A percentile compares a stretch with the other conserved stretches of the same genome.
Evolutionary conservation across 2,113 vertebrate species (phyloP).

Genomic region (Pantherophis guttatus): DNA sequence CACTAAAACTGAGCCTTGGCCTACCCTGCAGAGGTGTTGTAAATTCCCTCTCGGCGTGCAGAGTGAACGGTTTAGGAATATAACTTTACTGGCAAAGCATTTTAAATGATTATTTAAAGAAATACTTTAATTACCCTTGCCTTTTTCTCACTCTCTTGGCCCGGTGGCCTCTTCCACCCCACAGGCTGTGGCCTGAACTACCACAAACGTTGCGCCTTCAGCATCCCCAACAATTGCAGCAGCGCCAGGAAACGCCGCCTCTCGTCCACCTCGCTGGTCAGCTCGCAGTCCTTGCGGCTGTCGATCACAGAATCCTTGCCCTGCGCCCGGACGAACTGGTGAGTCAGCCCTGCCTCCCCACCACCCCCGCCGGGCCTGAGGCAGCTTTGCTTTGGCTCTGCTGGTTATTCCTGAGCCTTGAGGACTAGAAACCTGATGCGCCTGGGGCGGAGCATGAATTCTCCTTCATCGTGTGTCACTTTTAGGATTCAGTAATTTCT

Average conservation of each 20-base stretch:
- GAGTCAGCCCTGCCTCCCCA: neutral
- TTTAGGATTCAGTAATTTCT: neutral
- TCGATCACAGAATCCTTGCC: conserved; percentile 75
- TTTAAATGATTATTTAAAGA: neutral
- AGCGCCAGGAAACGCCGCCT: conserved; percentile 84
- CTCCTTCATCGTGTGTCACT: neutral
- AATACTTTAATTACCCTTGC: neutral
- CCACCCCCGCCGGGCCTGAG: fast-evolving
- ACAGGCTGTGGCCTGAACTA: conserved; percentile 91
- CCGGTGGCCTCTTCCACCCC: conserved; percentile 11
- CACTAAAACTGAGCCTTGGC: neutral
- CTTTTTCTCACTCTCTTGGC: neutral
- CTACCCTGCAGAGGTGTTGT: neutral
- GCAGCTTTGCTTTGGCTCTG: neutral
- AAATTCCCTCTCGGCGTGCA: neutral
- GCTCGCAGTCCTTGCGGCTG: conserved; percentile 80
- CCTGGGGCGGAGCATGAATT: neutral
- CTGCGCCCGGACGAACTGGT: conserved; percentile 64
- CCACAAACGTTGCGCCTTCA: conserved; percentile 92
- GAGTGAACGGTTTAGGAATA: neutral
- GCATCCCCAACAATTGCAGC: conserved; percentile 91
- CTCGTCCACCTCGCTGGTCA: conserved; percentile 84
- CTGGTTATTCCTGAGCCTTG: too few relatives aligned
- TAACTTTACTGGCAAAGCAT: neutral
- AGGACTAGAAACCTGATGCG: neutral